phyloP scores from a whole-genome alignment of 2,888 invertebrate genomes.

The Cephus sareptanus region DNA sequence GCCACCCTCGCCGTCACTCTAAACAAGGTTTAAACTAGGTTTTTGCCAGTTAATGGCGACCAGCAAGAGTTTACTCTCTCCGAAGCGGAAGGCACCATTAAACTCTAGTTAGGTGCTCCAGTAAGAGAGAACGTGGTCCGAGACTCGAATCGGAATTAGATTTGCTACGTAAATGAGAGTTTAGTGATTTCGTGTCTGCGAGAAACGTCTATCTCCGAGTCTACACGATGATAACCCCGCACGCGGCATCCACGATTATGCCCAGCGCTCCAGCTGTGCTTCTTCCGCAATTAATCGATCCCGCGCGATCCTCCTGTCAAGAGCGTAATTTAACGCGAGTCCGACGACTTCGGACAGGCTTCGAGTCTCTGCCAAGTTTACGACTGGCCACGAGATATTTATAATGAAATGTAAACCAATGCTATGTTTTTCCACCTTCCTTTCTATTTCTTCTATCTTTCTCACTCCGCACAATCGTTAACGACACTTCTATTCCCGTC shows the following conservation, averaged over 20 bases:
- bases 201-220: neutral
- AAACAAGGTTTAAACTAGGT: conserved; percentile 50
- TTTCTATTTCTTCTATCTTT: neutral
- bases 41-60: conserved; percentile 51
- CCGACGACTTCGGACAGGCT: neutral
- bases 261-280: neutral
- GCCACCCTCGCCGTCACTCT: conserved; percentile 32
- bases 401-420: neutral
- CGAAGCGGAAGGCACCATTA: conserved; percentile 38
- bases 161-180: conserved; percentile 29
- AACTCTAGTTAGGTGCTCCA: conserved; percentile 40
- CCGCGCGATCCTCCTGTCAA: neutral
- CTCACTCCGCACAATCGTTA: neutral
- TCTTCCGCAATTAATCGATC: neutral
- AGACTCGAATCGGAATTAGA: conserved; percentile 37
- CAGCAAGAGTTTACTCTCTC: conserved; percentile 33
- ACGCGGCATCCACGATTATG: neutral
- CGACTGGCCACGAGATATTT: neutral
- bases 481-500: neutral
- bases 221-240: neutral
- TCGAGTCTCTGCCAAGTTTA: neutral
- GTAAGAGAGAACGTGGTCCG: conserved; percentile 28
- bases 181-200: conserved; percentile 17
- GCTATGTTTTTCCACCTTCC: neutral
- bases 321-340: neutral